Evolutionary conservation across 2,888 invertebrate genomes (phyloP), one percentile per base, ranked within the genome.

Genomic region (Zeuzera pyrina): DNA sequence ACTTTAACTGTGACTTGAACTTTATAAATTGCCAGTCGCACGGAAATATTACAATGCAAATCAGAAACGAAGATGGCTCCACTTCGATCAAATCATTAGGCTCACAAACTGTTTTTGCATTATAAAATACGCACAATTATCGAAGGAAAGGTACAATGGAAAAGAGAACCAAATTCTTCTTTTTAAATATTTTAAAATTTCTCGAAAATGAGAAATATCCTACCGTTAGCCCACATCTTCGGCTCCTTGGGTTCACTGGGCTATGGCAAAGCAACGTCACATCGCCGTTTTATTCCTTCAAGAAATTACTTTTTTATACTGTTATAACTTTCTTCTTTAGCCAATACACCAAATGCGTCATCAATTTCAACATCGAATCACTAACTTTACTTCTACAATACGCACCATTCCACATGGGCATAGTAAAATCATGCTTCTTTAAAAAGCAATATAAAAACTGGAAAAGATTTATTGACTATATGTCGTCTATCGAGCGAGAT

Each of bases 341-440:
- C 19, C 65, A 68, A 37, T 72, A 71, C 36, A 15, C 69, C 2
- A 74, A 57, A 47, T 67, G 62, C 34, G 28, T 48, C 3, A 38
- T 65, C 10, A 44, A 43, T 25, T 52, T 57, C n/a, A 46, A 56
- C 16, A 2, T 37, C 2, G 50, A 43, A n/a, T 55, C 58, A 2
- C 28, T 73, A 0, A 56, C 55, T 29, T 42, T 61, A 3, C 56
- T 74, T 15, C 42, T 74, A 0, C 61, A 70, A 32, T 67, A 61
- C 31, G 62, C 62, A 3, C 72, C 74, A 2, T 74, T 71, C 36
- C 74, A 74, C 33, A 53, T 72, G 42, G 71, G 70, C 1, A 49
- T 70, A 2, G 19, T 63, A 0, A 73, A 73, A 37, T 34, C 54
- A 2, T 59, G 60, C 34, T 57, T 57, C 29, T 72, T 73, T 29